Percentiles rank a stretch among this genome's conserved stretches.
Evolutionary conservation across 1,140 invertebrate genomes (phyloP).

Genomic region (Amphibalanus amphitrite): DNA sequence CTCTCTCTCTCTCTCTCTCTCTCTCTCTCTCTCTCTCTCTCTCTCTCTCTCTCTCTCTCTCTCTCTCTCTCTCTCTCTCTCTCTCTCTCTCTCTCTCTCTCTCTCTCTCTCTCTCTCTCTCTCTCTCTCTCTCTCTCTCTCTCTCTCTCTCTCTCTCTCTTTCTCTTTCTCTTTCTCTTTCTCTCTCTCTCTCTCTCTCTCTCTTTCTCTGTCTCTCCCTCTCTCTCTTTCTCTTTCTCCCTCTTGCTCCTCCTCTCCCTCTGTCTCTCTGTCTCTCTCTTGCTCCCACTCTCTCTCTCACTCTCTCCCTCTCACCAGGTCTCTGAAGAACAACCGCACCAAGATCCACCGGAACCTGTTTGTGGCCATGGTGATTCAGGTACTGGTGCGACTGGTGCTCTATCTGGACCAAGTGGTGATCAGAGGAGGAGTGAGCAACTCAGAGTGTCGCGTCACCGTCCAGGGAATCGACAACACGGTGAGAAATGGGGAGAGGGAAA

Average conservation of each 20-base stretch:
- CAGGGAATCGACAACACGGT: conserved; percentile 17
- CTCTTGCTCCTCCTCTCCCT: neutral
- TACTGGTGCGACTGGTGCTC: conserved; percentile 54
- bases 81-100: too few species aligned
- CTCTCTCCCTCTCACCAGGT: conserved; percentile 31
- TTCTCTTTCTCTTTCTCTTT: too few species aligned
- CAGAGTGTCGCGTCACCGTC: conserved; percentile 5
- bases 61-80: too few species aligned
- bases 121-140: too few species aligned
- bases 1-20: too few species aligned
- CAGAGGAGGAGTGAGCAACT: conserved; percentile 11
- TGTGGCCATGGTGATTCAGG: conserved; percentile 65
- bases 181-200: neutral
- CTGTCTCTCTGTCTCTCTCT: neutral
- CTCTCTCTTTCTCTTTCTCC: neutral
- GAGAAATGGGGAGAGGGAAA: neutral
- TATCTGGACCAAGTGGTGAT: conserved; percentile 55
- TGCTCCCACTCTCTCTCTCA: neutral
- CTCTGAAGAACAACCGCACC: conserved; percentile 64
- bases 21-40: too few species aligned
- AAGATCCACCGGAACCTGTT: conserved; percentile 76
- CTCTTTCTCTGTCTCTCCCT: neutral
- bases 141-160: too few species aligned
- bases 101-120: too few species aligned
- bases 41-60: too few species aligned